Evolutionary conservation across 1,140 invertebrate species (phyloP).

Genomic region (Apolygus lucorum): DNA sequence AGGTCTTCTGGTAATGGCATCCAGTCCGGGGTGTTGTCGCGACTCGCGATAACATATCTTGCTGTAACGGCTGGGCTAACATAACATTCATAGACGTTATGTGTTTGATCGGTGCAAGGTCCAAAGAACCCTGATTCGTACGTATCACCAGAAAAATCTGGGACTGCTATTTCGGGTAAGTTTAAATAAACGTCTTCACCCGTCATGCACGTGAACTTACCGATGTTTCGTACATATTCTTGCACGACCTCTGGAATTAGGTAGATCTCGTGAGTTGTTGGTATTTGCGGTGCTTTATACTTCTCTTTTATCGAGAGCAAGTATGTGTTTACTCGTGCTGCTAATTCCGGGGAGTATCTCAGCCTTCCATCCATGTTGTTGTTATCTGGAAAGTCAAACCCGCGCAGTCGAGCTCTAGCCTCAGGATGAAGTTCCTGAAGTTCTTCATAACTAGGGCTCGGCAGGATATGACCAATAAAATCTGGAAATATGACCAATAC

Average conservation of each 20-base stretch:
- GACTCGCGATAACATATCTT: neutral
- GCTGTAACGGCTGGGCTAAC: conserved; percentile 4
- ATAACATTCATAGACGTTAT: conserved; percentile 20
- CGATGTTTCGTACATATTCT: conserved; percentile 13
- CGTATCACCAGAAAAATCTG: neutral
- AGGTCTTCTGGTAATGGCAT: neutral
- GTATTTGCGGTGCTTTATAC: neutral
- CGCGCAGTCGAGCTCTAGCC: neutral
- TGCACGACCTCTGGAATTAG: conserved; percentile 1
- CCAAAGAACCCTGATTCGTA: conserved; percentile 14
- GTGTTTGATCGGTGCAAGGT: neutral
- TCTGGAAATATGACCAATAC: too few relatives aligned
- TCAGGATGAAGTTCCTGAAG: neutral
- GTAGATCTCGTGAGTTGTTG: too few relatives aligned
- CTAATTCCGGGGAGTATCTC: neutral
- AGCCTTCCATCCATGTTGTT: neutral
- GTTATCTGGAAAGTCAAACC: neutral
- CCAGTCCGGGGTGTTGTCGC: neutral
- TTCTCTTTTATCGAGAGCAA: neutral
- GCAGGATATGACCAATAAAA: too few relatives aligned
- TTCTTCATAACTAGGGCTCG: neutral
- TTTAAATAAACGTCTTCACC: neutral
- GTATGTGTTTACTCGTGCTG: neutral
- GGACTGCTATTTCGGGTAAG: conserved; percentile 3
- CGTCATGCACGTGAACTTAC: neutral